Percentiles rank a stretch among this genome's conserved stretches.
Evolutionary conservation across 2,888 invertebrate genomes (phyloP).

Genomic region (Cotesia congregata): DNA sequence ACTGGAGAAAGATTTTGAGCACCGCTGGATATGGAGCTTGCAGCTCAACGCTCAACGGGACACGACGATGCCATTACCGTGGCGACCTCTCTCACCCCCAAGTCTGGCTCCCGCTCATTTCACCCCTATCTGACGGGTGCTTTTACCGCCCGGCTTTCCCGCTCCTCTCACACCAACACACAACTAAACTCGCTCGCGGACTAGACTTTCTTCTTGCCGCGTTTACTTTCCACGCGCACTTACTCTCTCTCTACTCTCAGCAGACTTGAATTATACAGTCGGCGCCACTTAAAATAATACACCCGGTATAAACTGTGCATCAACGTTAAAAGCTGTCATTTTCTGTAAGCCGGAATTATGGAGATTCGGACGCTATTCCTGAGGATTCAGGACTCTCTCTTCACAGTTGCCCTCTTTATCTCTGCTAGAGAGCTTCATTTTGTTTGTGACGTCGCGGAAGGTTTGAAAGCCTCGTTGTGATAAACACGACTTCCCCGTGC

Average conservation of each 20-base stretch:
- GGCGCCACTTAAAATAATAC: constrained; percentile 68
- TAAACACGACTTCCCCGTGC: too few species aligned
- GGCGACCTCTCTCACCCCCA: constrained; percentile 51
- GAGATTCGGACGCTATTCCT: constrained; percentile 56
- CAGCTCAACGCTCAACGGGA: constrained; percentile 60
- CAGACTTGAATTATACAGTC: constrained; percentile 65
- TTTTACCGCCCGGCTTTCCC: constrained; percentile 33
- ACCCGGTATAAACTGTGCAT: constrained; percentile 68
- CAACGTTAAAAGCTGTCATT: constrained; percentile 69
- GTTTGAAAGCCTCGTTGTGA: too few species aligned
- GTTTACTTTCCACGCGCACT: constrained; percentile 20
- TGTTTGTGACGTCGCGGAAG: too few species aligned
- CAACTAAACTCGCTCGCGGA: constrained; percentile 29
- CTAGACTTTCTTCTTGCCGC: constrained; percentile 30
- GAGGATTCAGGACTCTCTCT: too few species aligned
- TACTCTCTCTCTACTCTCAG: constrained; percentile 28
- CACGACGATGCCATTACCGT: constrained; percentile 66
- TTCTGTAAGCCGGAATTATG: constrained; percentile 69
- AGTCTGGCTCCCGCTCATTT: constrained; percentile 45
- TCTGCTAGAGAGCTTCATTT: too few species aligned
- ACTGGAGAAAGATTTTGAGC: constrained; percentile 53
- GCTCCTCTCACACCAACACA: constrained; percentile 34
- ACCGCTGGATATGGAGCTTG: constrained; percentile 59
- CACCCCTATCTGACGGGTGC: constrained; percentile 39
- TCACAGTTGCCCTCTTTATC: too few species aligned